Evolutionary conservation across 2,113 vertebrate genomes (phyloP).

Genomic region (Burhinus oedicnemus): DNA sequence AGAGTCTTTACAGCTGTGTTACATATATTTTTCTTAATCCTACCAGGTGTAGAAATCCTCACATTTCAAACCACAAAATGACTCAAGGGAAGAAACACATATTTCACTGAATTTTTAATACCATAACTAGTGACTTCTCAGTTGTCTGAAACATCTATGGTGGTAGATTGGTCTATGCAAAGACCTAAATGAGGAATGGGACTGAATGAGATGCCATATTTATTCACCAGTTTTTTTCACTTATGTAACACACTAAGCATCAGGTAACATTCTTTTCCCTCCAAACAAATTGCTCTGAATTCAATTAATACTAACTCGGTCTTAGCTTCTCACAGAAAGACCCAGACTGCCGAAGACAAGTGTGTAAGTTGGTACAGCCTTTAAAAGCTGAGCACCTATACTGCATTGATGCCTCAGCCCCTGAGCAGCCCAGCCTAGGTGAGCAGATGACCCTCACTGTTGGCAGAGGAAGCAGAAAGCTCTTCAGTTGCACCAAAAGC

Average conservation of each 20-base stretch:
- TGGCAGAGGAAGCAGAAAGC: not conserved
- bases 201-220: not conserved
- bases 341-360: not conserved
- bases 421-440: not conserved
- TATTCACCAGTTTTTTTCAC: not conserved
- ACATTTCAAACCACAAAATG: not conserved
- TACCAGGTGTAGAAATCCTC: not conserved
- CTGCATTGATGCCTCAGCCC: not conserved
- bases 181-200: not conserved
- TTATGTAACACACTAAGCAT: not conserved
- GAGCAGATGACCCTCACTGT: fast-evolving
- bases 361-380: not conserved
- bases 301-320: not conserved
- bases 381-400: not conserved
- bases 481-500: not conserved
- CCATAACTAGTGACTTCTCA: not conserved
- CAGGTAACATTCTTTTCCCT: not conserved
- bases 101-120: not conserved
- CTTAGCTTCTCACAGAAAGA: not conserved
- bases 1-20: not conserved
- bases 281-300: not conserved
- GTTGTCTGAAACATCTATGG: not conserved
- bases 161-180: not conserved
- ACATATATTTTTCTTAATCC: not conserved
- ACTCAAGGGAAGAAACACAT: not conserved